Base-by-base conservation (phyloP, 2,797 vertebrate genomes). In the Mormyrus hasselquistii region DNA sequence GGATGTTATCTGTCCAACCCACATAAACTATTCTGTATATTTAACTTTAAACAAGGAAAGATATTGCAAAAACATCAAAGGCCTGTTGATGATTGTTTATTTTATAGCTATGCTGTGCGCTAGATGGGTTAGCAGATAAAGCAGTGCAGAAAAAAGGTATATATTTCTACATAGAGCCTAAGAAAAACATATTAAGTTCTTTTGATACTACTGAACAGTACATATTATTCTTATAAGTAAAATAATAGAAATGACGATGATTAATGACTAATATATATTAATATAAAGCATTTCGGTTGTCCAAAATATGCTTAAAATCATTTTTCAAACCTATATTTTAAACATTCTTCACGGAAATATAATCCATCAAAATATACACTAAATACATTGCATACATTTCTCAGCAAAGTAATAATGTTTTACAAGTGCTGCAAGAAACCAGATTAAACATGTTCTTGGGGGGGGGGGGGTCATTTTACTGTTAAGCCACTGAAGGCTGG, bases 11-110 rank as follows among this genome's bases (percentile, higher is more conserved):
- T 90, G 53, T 88, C 76, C 57, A 65, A 44, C 93, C 94, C 94
- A 94, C 92, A 94, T 95, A 95, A 95, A 95, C 94, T 94, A 90
- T 92, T 88, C 90, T 93, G 92, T 91, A 91, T 90, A 88, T 88
- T 89, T 90, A 88, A 87, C 62, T 69, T 86, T 86, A 55, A 87
- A 55, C 85, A 89, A 49, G 83, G 88, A 25, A 82, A 47, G 69
- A 55, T 29, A 87, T 69, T 73, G 89, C 84, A 79, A 25, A 87
- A 87, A 88, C 76, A 88, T 87, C 82, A 87, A 89, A 87, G 89
- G 84, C 69, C 90, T 93, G 93, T 94, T 95, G 94, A 94, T 94
- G 93, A 94, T 94, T 94, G 93, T 94, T 94, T 94, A 93, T 92
- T 92, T 93, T 94, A 82, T 89, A 90, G 93, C 93, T 92, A 92